Evolutionary conservation across 2,888 invertebrate species (phyloP), one percentile per base, ranked within the genome.

Genomic region (Kryphioiulus occultus): DNA sequence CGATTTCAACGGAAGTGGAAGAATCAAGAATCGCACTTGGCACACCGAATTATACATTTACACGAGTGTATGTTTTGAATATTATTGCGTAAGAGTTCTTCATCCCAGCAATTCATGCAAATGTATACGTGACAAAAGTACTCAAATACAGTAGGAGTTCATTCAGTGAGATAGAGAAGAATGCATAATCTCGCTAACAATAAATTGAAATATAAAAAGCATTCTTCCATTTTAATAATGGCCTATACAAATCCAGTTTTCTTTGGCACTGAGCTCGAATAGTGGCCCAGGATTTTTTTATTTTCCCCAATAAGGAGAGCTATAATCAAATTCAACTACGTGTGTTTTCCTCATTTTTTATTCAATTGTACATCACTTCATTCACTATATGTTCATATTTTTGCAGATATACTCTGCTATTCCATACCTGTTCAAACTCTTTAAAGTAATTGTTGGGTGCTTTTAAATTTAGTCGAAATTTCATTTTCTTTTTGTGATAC

Each of bases 151-250:
- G 26, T 26, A 68, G n/a, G n/a, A 26, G 68, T 68, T 68, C 68
- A 68, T 68, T 26, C 22, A 26, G n/a, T 10, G 68, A 68, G 68
- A 26, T 68, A 10, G 3, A 22, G 10, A 68, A 68, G 26, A 68
- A 68, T 68, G 26, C 68, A 26, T 68, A 68, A 68, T 68, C 68
- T 68, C 68, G n/a, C 26, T 68, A 26, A 68, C 68, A 68, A 68
- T 68, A 68, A 68, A 68, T 68, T 68, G 68, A 68, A 68, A 68
- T 68, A 68, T 68, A 68, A 68, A 68, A 68, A 68, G 26, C 68
- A 68, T 68, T 68, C 68, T 26, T n/a, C 26, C 26, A 26, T 68
- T 26, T 68, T 68, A 26, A 68, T 68, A 68, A 68, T 68, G 22
- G 26, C 26, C 10, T 68, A 68, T 22, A 68, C 10, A 26, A 68